Base-by-base conservation (phyloP, 1,140 invertebrate genomes). In the Philopotamus ludificatus region DNA sequence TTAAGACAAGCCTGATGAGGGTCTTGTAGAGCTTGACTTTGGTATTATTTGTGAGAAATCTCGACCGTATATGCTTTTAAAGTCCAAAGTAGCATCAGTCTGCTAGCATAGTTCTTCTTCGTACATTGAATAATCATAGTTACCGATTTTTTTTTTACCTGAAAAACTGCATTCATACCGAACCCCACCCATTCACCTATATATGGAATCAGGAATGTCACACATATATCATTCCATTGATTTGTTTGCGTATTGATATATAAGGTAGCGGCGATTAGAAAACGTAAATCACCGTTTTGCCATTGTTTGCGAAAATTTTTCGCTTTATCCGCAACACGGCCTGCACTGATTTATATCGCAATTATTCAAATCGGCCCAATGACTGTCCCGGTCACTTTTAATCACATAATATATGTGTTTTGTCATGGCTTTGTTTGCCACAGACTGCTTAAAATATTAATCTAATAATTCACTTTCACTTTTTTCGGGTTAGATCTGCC, bases 261-360 rank as follows among this genome's bases (percentile, higher is more conserved):
- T 60, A 49, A 47, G 57, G 57, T 60, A 60, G 42, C 23, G 42
- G 4, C 26, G 34, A 57, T 15, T 25, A 16, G n/a, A 25, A n/a
- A 16, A 25, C 54, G 57, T 60, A 60, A 60, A 60, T 60, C 57
- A 59, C 41, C 25, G 15, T n/a, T 15, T 16, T 20, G 59, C 47
- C 60, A 51, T 62, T 62, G 60, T 62, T 62, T 51, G 49, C 28
- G 26, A 28, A n/a, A 16, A 51, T 62, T 26, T 62, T 60, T 34
- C 10, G 25, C 22, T 41, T 10, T 22, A 22, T 51, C 18, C 58
- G 41, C 39, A 50, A 51, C 42, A 50, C n/a, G n/a, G n/a, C n/a
- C n/a, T n/a, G n/a, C n/a, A 51, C 42, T 62, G 60, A 62, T 62
- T 62, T 62, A 62, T 62, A 62, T 10, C 20, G 28, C 25, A 62